Base-by-base conservation (phyloP, 2,797 vertebrate species). In the Hapalemur alaotrensis region DNA sequence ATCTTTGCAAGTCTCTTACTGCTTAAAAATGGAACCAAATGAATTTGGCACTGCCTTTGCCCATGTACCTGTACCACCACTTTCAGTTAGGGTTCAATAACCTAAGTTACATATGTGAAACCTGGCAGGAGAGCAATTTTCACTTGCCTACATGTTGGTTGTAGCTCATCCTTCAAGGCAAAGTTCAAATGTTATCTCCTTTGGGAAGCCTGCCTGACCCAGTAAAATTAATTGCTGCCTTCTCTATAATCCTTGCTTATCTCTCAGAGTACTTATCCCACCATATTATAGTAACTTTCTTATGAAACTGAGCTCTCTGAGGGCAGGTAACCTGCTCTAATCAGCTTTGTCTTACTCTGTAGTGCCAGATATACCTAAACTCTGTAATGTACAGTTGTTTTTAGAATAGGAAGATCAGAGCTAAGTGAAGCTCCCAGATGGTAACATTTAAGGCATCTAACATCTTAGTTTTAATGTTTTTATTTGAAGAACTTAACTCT, bases 401-500 rank as follows among this genome's bases (percentile, higher is more conserved):
- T 91, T 72, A 89, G 9, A 52, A 81, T 63, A 23, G n/a, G 25
- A 93, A 82, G 50, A 13, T 48, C 50, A 72, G 48, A 23, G 17
- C 18, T 85, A 91, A 93, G 43, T 54, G 43, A 93, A 70, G 48
- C 7, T 83, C 84, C 5, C 52, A 85, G 46, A 20, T 81, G 13
- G 28, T 61, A 90, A 94, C 11, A 70, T 67, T 85, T 79, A 83
- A 73, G 12, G 22, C 38, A 78, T 38, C 15, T 72, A 70, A 75
- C 43, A 76, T 84, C 15, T 93, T 89, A 32, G 12, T 80, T 96
- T 95, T 84, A 70, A 86, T 32, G 50, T 88, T 75, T 76, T 80
- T 54, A 72, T 72, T 15, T 70, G 32, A 79, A 89, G 75, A 91
- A 80, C 12, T 54, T 63, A 93, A 88, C 28, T 59, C 52, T 50